Evolutionary conservation across 2,888 invertebrate genomes (phyloP), one percentile per base, ranked within the genome.

Genomic region (Seira sanloemensis): DNA sequence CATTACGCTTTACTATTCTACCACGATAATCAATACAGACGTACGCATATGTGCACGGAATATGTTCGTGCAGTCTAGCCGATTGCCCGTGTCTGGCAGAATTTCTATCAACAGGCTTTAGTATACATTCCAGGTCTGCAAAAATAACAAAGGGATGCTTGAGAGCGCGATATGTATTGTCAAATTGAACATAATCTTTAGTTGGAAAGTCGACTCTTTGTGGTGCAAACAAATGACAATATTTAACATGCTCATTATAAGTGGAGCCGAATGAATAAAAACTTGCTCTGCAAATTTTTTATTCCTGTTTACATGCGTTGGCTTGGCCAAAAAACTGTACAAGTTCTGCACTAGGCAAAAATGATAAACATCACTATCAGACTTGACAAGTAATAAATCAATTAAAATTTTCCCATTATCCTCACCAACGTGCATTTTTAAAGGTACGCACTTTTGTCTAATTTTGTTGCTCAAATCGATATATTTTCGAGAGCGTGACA

Each of bases 21-120:
- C 27, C 27, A 1, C 19, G 12, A 18, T 68, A 27, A n/a, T n/a
- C 16, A 16, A 68, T 27, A 68, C 68, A 68, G 5, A 68, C 18
- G 4, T 26, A 68, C 9, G 68, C 25, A 27, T 68, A 68, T 18
- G 27, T 68, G 27, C 25, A 68, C 2, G 68, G 68, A 16, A 68
- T 9, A 27, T 68, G 68, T 18, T 68, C 27, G 9, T 68, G 68
- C 9, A 9, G 19, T 68, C 27, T 68, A n/a, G n/a, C 16, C 9
- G 12, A 4, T 25, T 68, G 37, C 27, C 27, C 0, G 9, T n/a
- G 4, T 68, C 5, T 7, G 37, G 12, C 7, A 7, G 25, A 18
- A 7, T 68, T 27, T 19, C 27, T 27, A 19, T 1, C 1, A 16
- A 24, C 4, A 27, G 68, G 68, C 27, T 26, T 26, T 1, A 68